phyloP scores from a whole-genome alignment of 92 coral and sea anemone species.

The Plumapathes pennacea region DNA sequence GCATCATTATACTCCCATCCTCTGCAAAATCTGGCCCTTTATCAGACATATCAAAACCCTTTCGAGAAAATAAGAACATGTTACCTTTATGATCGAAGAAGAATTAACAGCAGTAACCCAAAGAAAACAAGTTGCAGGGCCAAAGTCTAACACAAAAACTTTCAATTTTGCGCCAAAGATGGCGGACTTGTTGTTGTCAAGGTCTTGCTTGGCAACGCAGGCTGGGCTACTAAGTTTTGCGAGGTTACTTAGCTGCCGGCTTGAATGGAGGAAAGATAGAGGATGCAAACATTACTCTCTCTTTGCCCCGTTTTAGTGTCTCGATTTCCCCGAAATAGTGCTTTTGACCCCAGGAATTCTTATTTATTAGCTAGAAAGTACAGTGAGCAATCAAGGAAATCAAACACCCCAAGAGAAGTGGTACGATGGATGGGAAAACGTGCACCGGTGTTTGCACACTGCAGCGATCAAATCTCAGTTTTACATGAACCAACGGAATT shows the following conservation, averaged over 20 bases:
- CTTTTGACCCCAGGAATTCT: conserved; percentile 28
- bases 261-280: background rate
- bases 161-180: conserved; percentile 7
- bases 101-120: too few species aligned
- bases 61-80: too few species aligned
- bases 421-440: conserved; percentile 75
- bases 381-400: background rate
- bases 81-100: too few species aligned
- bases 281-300: conserved; percentile 43
- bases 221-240: conserved; percentile 52
- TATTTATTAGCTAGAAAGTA: conserved; percentile 12
- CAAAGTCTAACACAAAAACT: background rate
- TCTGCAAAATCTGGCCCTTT: too few species aligned
- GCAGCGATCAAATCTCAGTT: conserved; percentile 75
- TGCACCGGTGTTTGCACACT: conserved; percentile 76
- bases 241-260: conserved; percentile 34
- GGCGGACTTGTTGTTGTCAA: conserved; percentile 49
- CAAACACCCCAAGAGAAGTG: conserved; percentile 39
- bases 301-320: conserved; percentile 53
- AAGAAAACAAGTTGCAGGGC: too few species aligned
- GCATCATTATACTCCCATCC: too few species aligned
- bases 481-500: conserved; percentile 77
- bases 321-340: conserved; percentile 41
- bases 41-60: too few species aligned
- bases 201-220: conserved; percentile 40